Percentiles rank a stretch among this genome's conserved stretches.
Conservation (phyloP, 2,888 invertebrate genomes). For the Glaucopsyche alexis region DNA sequence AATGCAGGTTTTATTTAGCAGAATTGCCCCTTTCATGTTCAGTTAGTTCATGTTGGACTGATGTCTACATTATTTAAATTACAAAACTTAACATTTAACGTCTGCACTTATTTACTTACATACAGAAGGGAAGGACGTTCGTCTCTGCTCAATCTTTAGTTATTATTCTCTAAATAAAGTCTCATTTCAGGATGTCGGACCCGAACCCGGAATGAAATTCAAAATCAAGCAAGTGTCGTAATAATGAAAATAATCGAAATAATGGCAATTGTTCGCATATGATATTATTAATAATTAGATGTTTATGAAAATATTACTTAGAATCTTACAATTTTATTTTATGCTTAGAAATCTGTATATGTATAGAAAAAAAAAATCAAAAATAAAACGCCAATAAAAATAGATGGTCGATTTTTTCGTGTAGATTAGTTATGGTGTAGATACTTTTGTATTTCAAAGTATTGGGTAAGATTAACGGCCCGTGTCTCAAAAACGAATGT, state of each 20-base stretch:
- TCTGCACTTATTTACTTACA: too few species aligned
- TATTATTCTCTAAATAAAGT: not conserved
- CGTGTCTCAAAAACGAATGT: too few species aligned
- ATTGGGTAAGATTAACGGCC: too few species aligned
- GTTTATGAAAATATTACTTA: not conserved
- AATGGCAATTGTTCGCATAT: constrained; percentile 33
- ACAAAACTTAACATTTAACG: too few species aligned
- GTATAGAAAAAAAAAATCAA: constrained; percentile 45
- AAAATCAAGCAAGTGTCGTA: constrained; percentile 56
- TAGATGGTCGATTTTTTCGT: constrained; percentile 65
- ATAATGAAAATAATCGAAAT: constrained; percentile 49
- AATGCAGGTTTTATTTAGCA: too few species aligned
- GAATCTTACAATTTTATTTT: constrained; percentile 19
- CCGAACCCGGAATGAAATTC: constrained; percentile 30
- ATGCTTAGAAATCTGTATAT: constrained; percentile 30
- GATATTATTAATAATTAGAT: not conserved
- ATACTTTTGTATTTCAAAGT: too few species aligned
- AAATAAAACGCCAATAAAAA: constrained; percentile 74
- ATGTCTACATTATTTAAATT: too few species aligned
- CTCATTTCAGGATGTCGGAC: constrained; percentile 33
- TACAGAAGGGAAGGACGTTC: too few species aligned
- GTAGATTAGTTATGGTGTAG: too few species aligned
- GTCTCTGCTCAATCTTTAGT: too few species aligned
- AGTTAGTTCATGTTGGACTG: too few species aligned
- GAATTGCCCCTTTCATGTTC: too few species aligned